Evolutionary conservation across 1,140 invertebrate species (phyloP), one percentile per base, ranked within the genome.

Genomic region (Tetraneura akinire): DNA sequence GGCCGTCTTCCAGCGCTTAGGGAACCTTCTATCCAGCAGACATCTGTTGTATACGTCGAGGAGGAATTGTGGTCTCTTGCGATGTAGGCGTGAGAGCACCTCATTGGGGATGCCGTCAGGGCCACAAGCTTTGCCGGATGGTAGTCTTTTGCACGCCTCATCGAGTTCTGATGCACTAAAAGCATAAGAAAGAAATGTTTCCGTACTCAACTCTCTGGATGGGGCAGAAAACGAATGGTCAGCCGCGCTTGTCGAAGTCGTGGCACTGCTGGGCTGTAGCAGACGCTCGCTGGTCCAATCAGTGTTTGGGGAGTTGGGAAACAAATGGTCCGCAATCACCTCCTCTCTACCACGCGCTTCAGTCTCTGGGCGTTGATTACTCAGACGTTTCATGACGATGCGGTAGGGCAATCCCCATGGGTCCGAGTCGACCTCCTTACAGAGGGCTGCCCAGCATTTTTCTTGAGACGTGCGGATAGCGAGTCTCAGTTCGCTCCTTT

Each of bases 371-470:
- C 23, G 21, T 53, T 14, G 18, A 13, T 3, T 53, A 9, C 23
- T 14, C 0, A 62, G 1, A 16, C 26, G 1, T 16, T 29, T 62
- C 1, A 18, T 80, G 0, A 80, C 76, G 1, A 62, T 45, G 42
- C 21, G 1, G 37, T 57, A 80, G 14, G 51, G 53, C 0, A 37
- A 5, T 32, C 76, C 76, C 76, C 76, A 80, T 21, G 60, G 29
- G 21, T 80, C 76, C 0, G 1, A 21, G n/a, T 80, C 76, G 18
- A 80, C 29, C 37, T 29, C 55, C 3, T 42, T 3, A 45, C 76
- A 80, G 13, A 80, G n/a, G 10, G 26, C n/a, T 6, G 26, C 37
- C 76, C 76, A 80, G 11, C 53, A n/a, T 18, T 60, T 23, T 10
- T 64, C 42, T 14, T 80, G 51, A 29, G 23, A n/a, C 3, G 6